These are phyloP conservation scores for Cirrhinus molitorella DNA, from an alignment of 2,797 vertebrate species.

Conservation along the genomic window DNA sequence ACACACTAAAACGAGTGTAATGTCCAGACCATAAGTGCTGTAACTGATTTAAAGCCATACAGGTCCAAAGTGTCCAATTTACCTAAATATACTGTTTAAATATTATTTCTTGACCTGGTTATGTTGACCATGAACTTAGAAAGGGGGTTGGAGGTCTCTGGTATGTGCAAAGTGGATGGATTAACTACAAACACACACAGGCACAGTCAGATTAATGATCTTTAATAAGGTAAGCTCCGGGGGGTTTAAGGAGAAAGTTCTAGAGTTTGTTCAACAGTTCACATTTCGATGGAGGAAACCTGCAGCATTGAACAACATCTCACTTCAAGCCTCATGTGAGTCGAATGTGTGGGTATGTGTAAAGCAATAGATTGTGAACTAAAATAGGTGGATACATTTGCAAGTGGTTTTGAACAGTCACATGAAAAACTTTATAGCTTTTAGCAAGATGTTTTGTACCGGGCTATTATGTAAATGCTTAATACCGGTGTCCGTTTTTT, in stretches of 20 bases:
- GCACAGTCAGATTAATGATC: constrained; percentile 30
- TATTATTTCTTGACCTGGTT: neutral
- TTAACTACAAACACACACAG: constrained; percentile 3
- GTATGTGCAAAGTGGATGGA: constrained; percentile 26
- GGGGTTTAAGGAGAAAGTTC: constrained; percentile 41
- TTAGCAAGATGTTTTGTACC: neutral
- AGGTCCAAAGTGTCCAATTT: neutral
- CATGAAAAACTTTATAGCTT: neutral
- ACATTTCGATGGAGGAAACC: constrained; percentile 42
- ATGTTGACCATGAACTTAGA: neutral
- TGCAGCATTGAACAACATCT: neutral
- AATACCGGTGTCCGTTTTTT: neutral
- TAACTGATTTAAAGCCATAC: neutral
- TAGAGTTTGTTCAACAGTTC: constrained; percentile 18
- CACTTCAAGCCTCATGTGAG: constrained; percentile 27
- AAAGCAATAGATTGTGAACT: neutral
- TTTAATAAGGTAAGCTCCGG: constrained; percentile 55
- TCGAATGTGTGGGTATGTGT: neutral
- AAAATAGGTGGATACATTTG: neutral
- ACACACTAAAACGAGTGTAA: neutral
- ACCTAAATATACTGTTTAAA: neutral
- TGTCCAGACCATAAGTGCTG: neutral
- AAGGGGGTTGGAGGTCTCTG: constrained; percentile 33
- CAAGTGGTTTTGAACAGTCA: constrained; percentile 8
- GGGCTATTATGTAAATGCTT: neutral